These are phyloP conservation scores for Pristionchus arcanus DNA, from an alignment of 2,888 invertebrate genomes.

Conservation along the genomic window DNA sequence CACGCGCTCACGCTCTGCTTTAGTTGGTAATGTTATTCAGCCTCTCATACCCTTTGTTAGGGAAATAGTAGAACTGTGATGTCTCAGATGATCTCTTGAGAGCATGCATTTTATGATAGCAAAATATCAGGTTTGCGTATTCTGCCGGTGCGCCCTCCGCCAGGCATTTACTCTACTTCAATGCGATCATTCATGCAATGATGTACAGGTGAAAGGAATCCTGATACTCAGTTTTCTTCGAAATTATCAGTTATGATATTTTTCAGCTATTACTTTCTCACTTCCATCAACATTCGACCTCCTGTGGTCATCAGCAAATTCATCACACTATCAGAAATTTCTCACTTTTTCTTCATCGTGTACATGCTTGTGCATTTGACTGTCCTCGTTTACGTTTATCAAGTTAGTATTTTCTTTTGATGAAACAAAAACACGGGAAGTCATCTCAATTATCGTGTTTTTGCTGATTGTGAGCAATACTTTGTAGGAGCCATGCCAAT, in stretches of 20 bases:
- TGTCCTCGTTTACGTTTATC: background rate
- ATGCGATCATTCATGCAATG: background rate
- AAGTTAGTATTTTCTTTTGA: background rate
- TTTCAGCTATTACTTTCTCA: background rate
- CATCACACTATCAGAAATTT: background rate
- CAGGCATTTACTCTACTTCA: background rate
- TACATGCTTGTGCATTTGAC: background rate
- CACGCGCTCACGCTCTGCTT: slow-evolving; percentile 5
- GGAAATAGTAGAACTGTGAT: no score
- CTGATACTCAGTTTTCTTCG: no score
- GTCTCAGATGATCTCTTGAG: no score
- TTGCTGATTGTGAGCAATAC: no score
- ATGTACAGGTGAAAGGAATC: slow-evolving; percentile 10
- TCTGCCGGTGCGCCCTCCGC: background rate
- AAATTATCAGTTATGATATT: no score
- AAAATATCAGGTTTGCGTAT: background rate
- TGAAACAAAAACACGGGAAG: no score
- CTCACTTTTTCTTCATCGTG: background rate
- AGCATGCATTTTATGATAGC: no score
- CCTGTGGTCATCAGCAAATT: background rate
- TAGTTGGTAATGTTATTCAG: background rate
- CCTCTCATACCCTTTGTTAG: no score
- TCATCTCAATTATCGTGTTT: no score
- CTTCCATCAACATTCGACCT: background rate
- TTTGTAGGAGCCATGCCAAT: background rate